Evolutionary conservation across 2,797 vertebrate species (phyloP).

Genomic region (Eulemur coronatus): DNA sequence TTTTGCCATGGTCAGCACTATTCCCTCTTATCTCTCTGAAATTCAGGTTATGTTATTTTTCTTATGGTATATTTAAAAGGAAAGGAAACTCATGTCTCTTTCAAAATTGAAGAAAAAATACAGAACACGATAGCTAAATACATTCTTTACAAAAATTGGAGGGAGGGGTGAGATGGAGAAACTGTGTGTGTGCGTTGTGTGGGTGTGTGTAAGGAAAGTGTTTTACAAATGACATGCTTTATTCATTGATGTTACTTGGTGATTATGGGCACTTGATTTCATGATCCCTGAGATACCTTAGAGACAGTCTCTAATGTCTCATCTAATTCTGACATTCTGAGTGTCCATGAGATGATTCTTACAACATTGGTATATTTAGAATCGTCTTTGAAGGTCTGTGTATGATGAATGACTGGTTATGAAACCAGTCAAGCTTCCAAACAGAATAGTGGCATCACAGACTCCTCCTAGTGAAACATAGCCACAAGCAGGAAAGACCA

Average conservation of each 20-base stretch:
- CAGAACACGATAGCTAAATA: neutral
- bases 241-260: neutral
- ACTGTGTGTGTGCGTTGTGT: neutral
- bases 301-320: neutral
- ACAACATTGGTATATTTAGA: neutral
- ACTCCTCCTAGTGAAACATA: neutral
- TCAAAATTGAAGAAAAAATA: constrained; percentile 10
- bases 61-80: neutral
- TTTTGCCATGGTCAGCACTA: neutral
- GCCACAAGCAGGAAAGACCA: neutral
- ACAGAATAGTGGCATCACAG: neutral
- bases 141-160: neutral
- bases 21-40: neutral
- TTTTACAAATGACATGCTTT: neutral
- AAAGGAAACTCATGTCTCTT: neutral
- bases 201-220: neutral
- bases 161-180: too few species aligned
- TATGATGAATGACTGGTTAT: neutral
- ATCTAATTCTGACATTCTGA: neutral
- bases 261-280: neutral
- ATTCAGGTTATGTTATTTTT: neutral
- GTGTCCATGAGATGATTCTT: constrained; percentile 11
- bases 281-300: neutral
- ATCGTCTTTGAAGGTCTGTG: neutral
- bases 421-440: neutral